Percentiles rank a stretch among this genome's conserved stretches.
These are phyloP conservation scores for Corythornis cristatus DNA, from an alignment of 2,113 vertebrate species.

Conservation along the genomic window DNA sequence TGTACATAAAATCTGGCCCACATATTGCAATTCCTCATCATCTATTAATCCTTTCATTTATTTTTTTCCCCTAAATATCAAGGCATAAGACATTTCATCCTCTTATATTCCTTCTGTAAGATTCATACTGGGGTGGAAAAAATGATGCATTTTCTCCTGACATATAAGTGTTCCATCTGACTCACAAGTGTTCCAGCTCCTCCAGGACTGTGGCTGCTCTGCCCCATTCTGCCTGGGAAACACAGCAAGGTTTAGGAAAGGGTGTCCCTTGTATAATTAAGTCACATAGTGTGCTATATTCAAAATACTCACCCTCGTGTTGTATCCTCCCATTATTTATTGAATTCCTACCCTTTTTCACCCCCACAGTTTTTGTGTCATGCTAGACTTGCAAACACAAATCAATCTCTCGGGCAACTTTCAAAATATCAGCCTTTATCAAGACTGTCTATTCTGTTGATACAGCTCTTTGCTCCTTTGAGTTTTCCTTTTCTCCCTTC, in stretches of 20 bases:
- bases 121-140: background rate
- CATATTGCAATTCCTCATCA: background rate
- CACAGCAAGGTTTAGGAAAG: background rate
- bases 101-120: background rate
- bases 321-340: background rate
- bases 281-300: background rate
- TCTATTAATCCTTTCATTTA: background rate
- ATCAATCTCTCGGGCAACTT: background rate
- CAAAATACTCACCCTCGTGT: background rate
- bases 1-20: fast-evolving
- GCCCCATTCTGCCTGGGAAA: background rate
- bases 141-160: background rate
- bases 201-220: background rate
- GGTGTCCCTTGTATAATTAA: background rate
- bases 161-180: background rate
- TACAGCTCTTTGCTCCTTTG: background rate
- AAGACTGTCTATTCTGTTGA: background rate
- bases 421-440: background rate
- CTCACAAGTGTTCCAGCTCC: background rate
- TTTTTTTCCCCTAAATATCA: background rate
- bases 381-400: background rate
- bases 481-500: background rate
- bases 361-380: background rate
- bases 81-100: background rate
- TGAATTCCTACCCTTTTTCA: background rate